Percentiles rank a stretch among this genome's conserved stretches.
Evolutionary conservation across 2,113 vertebrate genomes (phyloP).

Genomic region (Rutilus rutilus): DNA sequence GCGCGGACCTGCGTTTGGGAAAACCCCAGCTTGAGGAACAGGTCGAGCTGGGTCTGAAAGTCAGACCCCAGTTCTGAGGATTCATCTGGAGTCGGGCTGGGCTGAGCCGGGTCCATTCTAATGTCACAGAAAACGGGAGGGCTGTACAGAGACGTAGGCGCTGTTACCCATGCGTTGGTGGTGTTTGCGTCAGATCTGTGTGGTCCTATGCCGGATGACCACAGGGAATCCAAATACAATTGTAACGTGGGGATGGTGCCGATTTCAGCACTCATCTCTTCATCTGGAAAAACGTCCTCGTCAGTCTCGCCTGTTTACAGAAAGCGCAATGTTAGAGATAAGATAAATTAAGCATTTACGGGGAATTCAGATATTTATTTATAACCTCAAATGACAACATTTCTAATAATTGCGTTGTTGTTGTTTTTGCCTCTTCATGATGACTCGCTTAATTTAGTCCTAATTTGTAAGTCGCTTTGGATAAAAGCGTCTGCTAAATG

Average conservation of each 20-base stretch:
- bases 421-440: too few species aligned
- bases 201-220: conserved; percentile 47
- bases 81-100: conserved; percentile 22
- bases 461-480: too few species aligned
- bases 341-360: background rate
- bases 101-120: conserved; percentile 54
- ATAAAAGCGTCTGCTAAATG: too few species aligned
- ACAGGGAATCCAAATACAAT: conserved; percentile 43
- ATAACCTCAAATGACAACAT: background rate
- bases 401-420: too few species aligned
- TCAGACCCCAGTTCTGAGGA: conserved; percentile 41
- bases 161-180: conserved; percentile 57
- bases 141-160: background rate
- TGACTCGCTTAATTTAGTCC: too few species aligned
- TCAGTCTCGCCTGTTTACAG: conserved; percentile 39
- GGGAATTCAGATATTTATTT: background rate
- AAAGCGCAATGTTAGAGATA: background rate
- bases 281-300: conserved; percentile 39
- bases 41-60: conserved; percentile 84
- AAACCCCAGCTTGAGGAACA: conserved; percentile 93
- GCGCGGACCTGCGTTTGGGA: conserved; percentile 80
- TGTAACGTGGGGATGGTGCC: conserved; percentile 51
- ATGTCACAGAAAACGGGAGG: background rate
- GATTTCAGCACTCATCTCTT: conserved; percentile 67
- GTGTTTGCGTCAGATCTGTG: background rate